Conservation (phyloP, 2,888 invertebrate species). For the Cepaea hortensis region DNA sequence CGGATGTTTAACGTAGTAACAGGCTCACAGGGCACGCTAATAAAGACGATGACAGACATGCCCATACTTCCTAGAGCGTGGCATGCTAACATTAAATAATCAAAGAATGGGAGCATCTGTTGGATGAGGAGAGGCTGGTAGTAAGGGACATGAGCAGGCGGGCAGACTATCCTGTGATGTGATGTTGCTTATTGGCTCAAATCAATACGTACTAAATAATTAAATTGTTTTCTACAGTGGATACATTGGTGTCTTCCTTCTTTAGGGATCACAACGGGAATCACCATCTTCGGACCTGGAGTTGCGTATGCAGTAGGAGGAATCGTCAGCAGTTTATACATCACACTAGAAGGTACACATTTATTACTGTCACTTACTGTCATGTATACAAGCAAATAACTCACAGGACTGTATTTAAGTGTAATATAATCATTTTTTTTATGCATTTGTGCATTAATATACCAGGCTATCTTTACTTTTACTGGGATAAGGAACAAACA, state of each 20-base stretch:
- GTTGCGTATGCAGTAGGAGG: conserved; percentile 63
- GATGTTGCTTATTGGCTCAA: too few species aligned
- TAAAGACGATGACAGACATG: too few species aligned
- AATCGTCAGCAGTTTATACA: conserved; percentile 58
- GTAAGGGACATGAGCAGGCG: too few species aligned
- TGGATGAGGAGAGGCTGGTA: too few species aligned
- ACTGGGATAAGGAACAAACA: background rate
- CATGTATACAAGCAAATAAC: background rate
- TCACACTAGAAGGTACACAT: conserved; percentile 64
- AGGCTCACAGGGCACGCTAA: too few species aligned
- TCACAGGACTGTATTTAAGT: background rate
- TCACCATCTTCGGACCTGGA: conserved; percentile 61
- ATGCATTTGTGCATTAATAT: background rate
- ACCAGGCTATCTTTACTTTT: background rate
- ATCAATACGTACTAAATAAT: too few species aligned
- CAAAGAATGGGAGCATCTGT: too few species aligned
- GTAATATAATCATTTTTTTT: background rate
- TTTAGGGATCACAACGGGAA: too few species aligned
- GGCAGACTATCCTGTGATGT: too few species aligned
- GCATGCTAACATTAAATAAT: too few species aligned
- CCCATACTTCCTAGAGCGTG: too few species aligned
- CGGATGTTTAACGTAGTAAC: too few species aligned
- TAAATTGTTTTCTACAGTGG: background rate
- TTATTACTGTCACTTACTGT: background rate
- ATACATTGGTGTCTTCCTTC: background rate